A percentile compares a stretch with the other conserved stretches of the same genome.
Evolutionary conservation across 1,140 invertebrate genomes (phyloP).

Genomic region (Aphis gossypii): DNA sequence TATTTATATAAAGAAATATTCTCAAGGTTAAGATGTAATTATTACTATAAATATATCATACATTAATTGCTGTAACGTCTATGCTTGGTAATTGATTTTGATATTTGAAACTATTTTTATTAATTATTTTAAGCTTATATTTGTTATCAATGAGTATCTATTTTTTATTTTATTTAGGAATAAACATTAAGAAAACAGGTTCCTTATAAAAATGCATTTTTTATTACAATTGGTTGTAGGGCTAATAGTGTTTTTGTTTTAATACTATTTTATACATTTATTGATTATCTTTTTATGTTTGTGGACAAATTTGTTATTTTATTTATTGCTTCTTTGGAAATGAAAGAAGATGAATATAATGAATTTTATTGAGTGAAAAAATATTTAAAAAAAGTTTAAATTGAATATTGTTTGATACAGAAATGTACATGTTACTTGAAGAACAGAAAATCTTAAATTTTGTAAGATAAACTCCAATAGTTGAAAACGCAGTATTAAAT

Average conservation of each 20-base stretch:
- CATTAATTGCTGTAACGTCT: background rate
- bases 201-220: background rate
- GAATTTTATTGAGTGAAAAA: background rate
- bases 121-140: background rate
- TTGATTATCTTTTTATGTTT: background rate
- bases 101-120: background rate
- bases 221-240: background rate
- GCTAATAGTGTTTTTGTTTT: background rate
- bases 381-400: background rate
- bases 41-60: background rate
- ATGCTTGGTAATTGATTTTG: background rate
- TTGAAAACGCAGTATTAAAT: slow-evolving; percentile 4
- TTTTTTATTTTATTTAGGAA: background rate
- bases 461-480: background rate
- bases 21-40: background rate
- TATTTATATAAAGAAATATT: background rate
- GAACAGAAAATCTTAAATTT: background rate
- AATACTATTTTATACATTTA: background rate
- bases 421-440: background rate
- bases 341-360: background rate
- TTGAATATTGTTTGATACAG: background rate
- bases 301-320: background rate
- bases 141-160: background rate
- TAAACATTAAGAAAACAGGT: too few species aligned
- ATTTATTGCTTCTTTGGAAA: background rate